phyloP scores from a whole-genome alignment of 1,140 invertebrate genomes.

The Lamellibrachia luymesi region DNA sequence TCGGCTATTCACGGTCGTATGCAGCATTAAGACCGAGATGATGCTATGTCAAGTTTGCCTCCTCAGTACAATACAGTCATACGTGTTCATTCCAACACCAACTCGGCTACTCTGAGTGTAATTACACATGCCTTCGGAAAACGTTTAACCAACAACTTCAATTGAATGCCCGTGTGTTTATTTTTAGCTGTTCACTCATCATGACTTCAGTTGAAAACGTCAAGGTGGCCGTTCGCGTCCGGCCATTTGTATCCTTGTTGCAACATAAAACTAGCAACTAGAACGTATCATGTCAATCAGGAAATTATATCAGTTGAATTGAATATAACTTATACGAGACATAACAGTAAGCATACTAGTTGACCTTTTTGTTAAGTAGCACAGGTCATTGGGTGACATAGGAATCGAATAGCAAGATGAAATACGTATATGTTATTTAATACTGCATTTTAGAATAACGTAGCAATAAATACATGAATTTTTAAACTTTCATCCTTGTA shows the following conservation, averaged over 20 bases:
- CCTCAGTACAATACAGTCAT: not conserved
- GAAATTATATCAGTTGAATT: no score
- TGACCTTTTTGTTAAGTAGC: no score
- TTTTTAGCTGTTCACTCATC: not conserved
- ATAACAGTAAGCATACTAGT: no score
- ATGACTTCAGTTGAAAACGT: slow-evolving; percentile 56
- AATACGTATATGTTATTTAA: no score
- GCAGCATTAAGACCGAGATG: not conserved
- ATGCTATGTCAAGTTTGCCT: not conserved
- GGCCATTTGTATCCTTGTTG: slow-evolving; percentile 62
- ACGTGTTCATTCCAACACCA: not conserved
- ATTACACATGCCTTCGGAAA: not conserved
- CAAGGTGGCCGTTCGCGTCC: slow-evolving; percentile 64
- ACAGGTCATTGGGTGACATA: no score
- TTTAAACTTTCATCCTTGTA: not conserved
- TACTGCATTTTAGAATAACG: no score
- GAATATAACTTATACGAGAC: no score
- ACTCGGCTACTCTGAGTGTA: not conserved
- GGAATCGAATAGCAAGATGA: no score
- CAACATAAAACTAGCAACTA: no score
- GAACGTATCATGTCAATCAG: no score
- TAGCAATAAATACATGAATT: not conserved
- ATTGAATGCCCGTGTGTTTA: not conserved
- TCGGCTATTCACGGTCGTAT: not conserved
- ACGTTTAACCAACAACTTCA: not conserved